Evolutionary conservation across 2,888 invertebrate species (phyloP), one percentile per base, ranked within the genome.

Genomic region (Acleris sparsana): DNA sequence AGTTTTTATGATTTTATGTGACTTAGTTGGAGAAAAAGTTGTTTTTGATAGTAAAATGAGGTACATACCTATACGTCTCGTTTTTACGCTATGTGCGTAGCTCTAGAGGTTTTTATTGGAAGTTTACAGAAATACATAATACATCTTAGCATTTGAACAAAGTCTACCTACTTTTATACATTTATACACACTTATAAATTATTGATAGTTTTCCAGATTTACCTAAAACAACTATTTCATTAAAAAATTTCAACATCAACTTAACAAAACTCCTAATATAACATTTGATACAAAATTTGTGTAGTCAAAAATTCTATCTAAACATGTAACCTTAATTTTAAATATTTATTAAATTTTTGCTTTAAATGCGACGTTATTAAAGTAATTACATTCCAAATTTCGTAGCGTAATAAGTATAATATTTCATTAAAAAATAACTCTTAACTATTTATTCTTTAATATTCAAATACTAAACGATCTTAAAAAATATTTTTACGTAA

Each of bases 281-380:
- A 75, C 64, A 74, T 75, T 76, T 75, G 64, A 76, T 87, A 84
- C 79, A 86, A 87, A 82, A 85, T 81, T 77, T 74, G 73, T 73
- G 62, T 77, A 72, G 74, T 83, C 80, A 77, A 82, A 85, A 84
- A 80, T 76, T 81, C 86, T 87, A 87, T 83, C 86, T 87, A 87
- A 70, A 53, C 69, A 68, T 65, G 68, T 59, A 63, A 58, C 53
- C 57, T 70, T 60, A 69, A 62, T 62, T 55, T 69, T 67, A 67
- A 69, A 55, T 56, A 65, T 69, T 71, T 69, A 76, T 75, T 79
- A 81, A 73, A 80, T 76, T 69, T 78, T 79, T 76, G 75, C 78
- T 77, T 74, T 80, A 79, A 76, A 81, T 80, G 80, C 80, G 79
- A 75, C 55, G 49, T 66, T 63, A 63, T 59, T 60, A 48, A 49